phyloP scores from a whole-genome alignment of 2,113 vertebrate species.

The Meriones unguiculatus region DNA sequence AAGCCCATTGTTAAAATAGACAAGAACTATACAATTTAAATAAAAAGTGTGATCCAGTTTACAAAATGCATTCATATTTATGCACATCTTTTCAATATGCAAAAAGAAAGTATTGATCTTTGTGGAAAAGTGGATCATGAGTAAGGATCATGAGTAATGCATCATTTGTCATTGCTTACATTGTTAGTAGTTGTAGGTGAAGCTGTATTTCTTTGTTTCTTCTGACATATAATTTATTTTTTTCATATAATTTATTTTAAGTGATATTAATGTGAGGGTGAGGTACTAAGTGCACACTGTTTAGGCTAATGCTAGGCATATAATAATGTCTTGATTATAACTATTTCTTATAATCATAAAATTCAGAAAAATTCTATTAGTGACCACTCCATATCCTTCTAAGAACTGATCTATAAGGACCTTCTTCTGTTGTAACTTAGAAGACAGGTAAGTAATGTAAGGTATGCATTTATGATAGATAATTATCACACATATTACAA shows the following conservation, averaged over 20 bases:
- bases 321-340: background rate
- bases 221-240: background rate
- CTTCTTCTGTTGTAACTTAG: background rate
- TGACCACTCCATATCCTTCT: background rate
- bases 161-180: background rate
- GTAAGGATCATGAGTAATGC: background rate
- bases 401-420: background rate
- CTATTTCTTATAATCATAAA: background rate
- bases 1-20: background rate
- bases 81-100: background rate
- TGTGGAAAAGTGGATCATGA: background rate
- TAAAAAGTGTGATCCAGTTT: background rate
- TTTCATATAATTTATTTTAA: background rate
- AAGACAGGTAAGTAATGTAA: background rate
- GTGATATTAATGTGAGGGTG: background rate
- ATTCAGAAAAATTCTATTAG: slow-evolving; percentile 9
- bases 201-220: background rate
- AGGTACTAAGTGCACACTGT: background rate
- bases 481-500: background rate
- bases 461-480: background rate
- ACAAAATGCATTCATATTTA: background rate
- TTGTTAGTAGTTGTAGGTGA: slow-evolving; percentile 6
- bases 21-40: background rate
- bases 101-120: background rate
- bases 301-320: background rate